Evolutionary conservation across 2,888 invertebrate genomes (phyloP), one percentile per base, ranked within the genome.

Genomic region (Perizoma affinitatum): DNA sequence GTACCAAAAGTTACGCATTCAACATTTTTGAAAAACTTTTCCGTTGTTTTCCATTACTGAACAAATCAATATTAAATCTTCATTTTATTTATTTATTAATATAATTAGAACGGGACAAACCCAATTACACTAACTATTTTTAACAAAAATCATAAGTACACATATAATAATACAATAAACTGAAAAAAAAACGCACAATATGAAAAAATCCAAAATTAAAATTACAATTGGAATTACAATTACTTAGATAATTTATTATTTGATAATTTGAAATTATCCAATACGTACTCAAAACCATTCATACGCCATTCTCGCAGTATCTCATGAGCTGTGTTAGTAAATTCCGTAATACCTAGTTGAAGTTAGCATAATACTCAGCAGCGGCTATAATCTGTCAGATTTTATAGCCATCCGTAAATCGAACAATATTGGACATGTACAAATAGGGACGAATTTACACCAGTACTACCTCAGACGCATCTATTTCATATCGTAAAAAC

Each of bases 351-450:
- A 22, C 3, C 22, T 22, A 45, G 50, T 44, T n/a, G 8, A n/a
- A 5, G n/a, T 34, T 10, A 22, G 33, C 43, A 11, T 38, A 47
- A 47, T 36, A 47, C 47, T 36, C 11, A 11, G 34, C 11, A 11
- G n/a, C 48, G 9, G 2, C 38, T n/a, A 22, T 22, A 6, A 43
- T 33, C 9, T 38, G 36, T 51, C 6, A 34, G 22, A 55, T 38
- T 48, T 56, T 56, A 61, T 61, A 10, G 40, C 43, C 6, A 44
- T 50, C 44, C 43, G 38, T 60, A 51, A 54, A 60, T 41, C 47
- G n/a, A 38, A 47, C 57, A 47, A 46, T 53, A 62, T 63, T 55
- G 63, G 43, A 59, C 10, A 59, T 55, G 58, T 49, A 58, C 54
- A 47, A 54, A 60, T 58, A 62, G 51, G 62, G 54, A n/a, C 6